Evolutionary conservation across 2,113 vertebrate genomes (phyloP), one percentile per base, ranked within the genome.

Genomic region (Coregonus clupeaformis): DNA sequence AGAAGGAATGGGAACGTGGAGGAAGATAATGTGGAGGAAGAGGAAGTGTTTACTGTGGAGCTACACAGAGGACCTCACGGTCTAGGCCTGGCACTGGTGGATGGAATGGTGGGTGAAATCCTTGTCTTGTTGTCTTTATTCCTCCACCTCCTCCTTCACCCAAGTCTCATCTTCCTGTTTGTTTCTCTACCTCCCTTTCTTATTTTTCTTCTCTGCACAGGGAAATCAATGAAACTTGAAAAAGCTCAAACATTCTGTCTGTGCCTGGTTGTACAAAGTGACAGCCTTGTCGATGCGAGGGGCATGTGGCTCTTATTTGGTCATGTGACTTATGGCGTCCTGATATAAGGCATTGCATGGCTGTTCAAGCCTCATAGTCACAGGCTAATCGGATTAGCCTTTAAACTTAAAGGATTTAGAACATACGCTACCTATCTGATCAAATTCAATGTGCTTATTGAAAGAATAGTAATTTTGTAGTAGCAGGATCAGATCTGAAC

Each of bases 21-120:
- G 18, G 71, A 70, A 24, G 65, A 74, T 11, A 24, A 24, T 24
- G n/a, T 1, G 71, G 76, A 59, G 7, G 80, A 80, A 5, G 75
- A 27, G 27, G 93, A 94, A 13, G 92, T 94, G 69, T 93, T 94
- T 74, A 85, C 82, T 0, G 92, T 94, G 69, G 91, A 94, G 84
- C 82, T 94, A 25, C 86, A 75, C n/a, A 81, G 83, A 82, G 93
- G 93, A 22, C 90, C 91, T 73, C 91, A 82, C 6, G 94, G 93
- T 6, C 91, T 94, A 0, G 94, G 94, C 6, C 86, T 94, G 84
- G 93, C 92, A 0, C 84, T 94, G 0, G 93, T 94, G 13, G 94
- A 94, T 4, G 94, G 94, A 60, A 86, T 73, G 90, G 94, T 94
- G 22, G 42, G 67, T 4, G 22, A 45, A 36, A 47, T 18, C 12